These are phyloP conservation scores for Zonitis immaculata DNA, from an alignment of 2,888 invertebrate species.

Conservation along the genomic window DNA sequence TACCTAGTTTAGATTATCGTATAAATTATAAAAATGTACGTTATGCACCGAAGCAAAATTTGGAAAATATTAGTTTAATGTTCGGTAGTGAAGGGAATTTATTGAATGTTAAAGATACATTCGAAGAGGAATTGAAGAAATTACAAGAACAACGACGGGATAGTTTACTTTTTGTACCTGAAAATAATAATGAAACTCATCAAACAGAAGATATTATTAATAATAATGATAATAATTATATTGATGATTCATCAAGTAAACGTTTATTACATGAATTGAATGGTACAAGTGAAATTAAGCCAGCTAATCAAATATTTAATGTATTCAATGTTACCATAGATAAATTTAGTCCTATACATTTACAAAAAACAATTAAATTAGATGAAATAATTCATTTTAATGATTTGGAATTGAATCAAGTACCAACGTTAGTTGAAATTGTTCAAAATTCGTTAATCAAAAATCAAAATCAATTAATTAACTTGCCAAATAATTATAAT, in stretches of 20 bases:
- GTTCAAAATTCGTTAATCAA: neutral
- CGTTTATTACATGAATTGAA: constrained; percentile 41
- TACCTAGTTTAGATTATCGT: constrained; percentile 45
- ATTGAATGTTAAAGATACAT: constrained; percentile 52
- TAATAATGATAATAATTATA: constrained; percentile 14
- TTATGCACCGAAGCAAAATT: constrained; percentile 40
- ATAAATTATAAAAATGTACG: constrained; percentile 46
- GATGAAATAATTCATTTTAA: constrained; percentile 29
- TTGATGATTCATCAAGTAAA: constrained; percentile 27
- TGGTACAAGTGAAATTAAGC: constrained; percentile 40
- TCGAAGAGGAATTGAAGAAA: constrained; percentile 54
- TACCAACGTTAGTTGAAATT: neutral
- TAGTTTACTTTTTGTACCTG: constrained; percentile 49
- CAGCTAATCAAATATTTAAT: constrained; percentile 44
- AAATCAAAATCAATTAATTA: too few species aligned
- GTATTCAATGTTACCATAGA: constrained; percentile 46
- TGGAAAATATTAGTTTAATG: constrained; percentile 41
- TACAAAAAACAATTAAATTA: constrained; percentile 24
- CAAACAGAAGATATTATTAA: constrained; percentile 17
- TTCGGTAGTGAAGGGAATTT: constrained; percentile 58
- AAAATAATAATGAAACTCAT: constrained; percentile 34
- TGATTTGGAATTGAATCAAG: constrained; percentile 6
- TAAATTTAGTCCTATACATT: constrained; percentile 34
- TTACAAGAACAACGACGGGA: constrained; percentile 47
- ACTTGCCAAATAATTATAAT: constrained; percentile 2